These are phyloP conservation scores for Xenopus laevis DNA, from an alignment of 2,113 vertebrate genomes.

Conservation along the genomic window DNA sequence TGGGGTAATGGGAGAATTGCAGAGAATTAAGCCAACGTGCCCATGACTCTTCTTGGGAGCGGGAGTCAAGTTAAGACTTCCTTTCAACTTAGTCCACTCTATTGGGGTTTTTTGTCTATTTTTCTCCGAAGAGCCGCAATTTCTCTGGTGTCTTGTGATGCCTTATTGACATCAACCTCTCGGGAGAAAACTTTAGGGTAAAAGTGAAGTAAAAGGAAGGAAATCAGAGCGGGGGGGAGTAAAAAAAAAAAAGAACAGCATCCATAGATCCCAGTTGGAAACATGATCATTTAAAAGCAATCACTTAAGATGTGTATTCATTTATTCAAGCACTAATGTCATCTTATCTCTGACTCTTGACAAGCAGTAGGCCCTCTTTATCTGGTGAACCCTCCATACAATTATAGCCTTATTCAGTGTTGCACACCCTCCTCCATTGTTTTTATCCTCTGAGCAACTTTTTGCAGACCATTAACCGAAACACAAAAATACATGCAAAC, in stretches of 20 bases:
- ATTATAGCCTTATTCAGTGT: slow-evolving; percentile 3
- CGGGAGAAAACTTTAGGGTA: slow-evolving; percentile 34
- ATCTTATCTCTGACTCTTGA: slow-evolving; percentile 28
- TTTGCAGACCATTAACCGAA: not conserved
- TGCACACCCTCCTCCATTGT: not conserved
- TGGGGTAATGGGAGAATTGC: no score
- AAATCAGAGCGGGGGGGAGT: slow-evolving; percentile 2
- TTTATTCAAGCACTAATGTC: slow-evolving; percentile 41
- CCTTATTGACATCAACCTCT: slow-evolving; percentile 20
- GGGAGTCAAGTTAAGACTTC: not conserved
- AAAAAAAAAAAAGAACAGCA: not conserved
- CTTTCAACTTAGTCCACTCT: not conserved
- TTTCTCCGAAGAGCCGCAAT: not conserved
- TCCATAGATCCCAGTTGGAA: slow-evolving; percentile 24
- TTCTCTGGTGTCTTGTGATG: not conserved
- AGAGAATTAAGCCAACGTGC: no score
- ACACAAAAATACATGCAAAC: no score
- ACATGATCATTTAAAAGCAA: slow-evolving; percentile 48
- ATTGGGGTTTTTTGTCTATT: no score
- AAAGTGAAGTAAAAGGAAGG: slow-evolving; percentile 27
- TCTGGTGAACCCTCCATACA: not conserved
- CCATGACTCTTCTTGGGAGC: no score
- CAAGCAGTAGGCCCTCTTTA: slow-evolving; percentile 31
- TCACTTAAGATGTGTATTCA: slow-evolving; percentile 38
- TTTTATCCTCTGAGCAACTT: not conserved